Base-by-base conservation (phyloP, 1,140 invertebrate species). In the Meloidogyne hapla region DNA sequence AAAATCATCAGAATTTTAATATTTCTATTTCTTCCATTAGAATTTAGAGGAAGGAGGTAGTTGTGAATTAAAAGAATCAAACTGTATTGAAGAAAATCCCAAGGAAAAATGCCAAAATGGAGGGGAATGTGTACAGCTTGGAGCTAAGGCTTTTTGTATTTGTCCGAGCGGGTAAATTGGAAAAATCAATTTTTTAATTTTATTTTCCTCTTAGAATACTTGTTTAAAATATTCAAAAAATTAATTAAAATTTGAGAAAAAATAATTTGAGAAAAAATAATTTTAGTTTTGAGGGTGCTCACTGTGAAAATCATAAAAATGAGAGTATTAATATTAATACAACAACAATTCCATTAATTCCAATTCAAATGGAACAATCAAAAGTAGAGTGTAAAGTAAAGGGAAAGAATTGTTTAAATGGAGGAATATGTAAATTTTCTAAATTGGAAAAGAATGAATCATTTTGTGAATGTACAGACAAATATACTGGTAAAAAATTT, bases 331-430 rank as follows among this genome's bases (percentile, higher is more conserved):
- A 33, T 33, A 6, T 33, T 33, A 33, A 4, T 33, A 6, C 33
- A 33, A 5, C 4, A 33, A 33, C 9, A 33, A 0, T 33, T 3
- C 33, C 33, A 33, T 33, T 33, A 33, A 33, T 33, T 33, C 33
- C 1, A 33, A 5, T 8, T 33, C 4, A 40, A 13, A 21, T 15
- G 18, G 69, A 40, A 65, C 4, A 25, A 70, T 18, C 13, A 70
- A n/a, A 21, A 45, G 18, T 75, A 48, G 33, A 75, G 26, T 75
- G 73, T 63, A 23, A n/a, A 6, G 74, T 75, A n/a, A 74, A 75
- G 12, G 74, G 74, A 61, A 67, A 38, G 23, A 23, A 45, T 15
- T 75, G 74, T 38, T 63, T 33, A 28, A 75, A 75, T 42, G 74
- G 74, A 6, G 74, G 74, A 25, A 62, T n/a, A 10, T 73, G 71